Conservation (phyloP, 2,888 invertebrate genomes). For the Drosophila peninsularis region DNA sequence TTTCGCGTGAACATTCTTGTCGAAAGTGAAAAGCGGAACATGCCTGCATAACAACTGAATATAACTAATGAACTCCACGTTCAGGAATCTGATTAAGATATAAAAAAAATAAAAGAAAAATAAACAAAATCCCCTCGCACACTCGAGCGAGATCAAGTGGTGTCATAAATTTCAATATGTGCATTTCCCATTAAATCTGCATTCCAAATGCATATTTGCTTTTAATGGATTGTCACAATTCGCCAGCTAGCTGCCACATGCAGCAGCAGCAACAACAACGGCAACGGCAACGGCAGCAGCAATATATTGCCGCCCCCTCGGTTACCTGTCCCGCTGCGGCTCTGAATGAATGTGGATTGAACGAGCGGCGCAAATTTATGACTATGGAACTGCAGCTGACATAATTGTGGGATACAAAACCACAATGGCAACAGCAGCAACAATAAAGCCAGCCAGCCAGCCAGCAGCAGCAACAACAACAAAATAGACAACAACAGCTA, state of each 20-base stretch:
- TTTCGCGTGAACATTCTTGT: slow-evolving; percentile 10
- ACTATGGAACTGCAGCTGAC: slow-evolving; percentile 76
- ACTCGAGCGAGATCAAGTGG: slow-evolving; percentile 15
- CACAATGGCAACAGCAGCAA: slow-evolving; percentile 52
- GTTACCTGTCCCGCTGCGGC: neutral
- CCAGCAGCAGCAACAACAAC: slow-evolving; percentile 14
- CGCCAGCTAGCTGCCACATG: slow-evolving; percentile 15
- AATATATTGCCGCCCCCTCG: slow-evolving; percentile 2
- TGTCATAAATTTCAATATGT: slow-evolving; percentile 62
- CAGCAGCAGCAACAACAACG: neutral
- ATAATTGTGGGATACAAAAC: slow-evolving; percentile 74
- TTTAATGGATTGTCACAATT: slow-evolving; percentile 52
- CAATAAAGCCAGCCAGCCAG: slow-evolving; percentile 32
- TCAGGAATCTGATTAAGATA: slow-evolving; percentile 52
- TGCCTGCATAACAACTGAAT: slow-evolving; percentile 14
- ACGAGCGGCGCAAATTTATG: slow-evolving; percentile 71
- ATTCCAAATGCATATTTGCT: slow-evolving; percentile 58
- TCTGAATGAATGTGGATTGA: slow-evolving; percentile 44
- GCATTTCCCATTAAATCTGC: slow-evolving; percentile 62
- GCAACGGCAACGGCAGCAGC: slow-evolving; percentile 1
- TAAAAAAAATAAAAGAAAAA: slow-evolving; percentile 9
- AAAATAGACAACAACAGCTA: neutral
- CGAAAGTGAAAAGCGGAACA: slow-evolving; percentile 39
- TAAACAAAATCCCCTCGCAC: neutral
- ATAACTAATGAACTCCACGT: slow-evolving; percentile 46